phyloP scores from a whole-genome alignment of 2,113 vertebrate species.

The Glaucidium brasilianum region DNA sequence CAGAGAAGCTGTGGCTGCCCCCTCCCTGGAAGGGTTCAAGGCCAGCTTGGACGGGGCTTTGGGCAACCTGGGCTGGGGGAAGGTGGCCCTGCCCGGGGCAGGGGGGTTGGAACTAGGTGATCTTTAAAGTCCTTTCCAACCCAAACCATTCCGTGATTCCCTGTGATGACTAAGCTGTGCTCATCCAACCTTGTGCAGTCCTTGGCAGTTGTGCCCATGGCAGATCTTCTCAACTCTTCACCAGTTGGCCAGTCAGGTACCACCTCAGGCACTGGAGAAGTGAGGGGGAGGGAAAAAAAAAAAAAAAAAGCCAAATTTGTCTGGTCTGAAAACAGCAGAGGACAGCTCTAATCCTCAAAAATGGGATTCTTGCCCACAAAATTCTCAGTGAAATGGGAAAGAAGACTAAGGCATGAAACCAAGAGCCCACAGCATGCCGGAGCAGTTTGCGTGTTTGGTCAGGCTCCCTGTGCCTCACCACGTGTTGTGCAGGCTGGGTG shows the following conservation, averaged over 20 bases:
- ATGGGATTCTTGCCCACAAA: background rate
- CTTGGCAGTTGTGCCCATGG: background rate
- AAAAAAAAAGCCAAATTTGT: background rate
- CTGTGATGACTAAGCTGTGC: too few relatives aligned
- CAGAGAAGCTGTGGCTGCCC: background rate
- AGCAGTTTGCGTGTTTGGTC: background rate
- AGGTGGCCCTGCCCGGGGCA: background rate
- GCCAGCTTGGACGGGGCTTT: background rate
- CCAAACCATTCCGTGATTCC: background rate
- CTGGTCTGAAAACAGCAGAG: background rate
- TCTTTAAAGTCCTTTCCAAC: background rate
- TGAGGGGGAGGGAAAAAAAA: accelerated
- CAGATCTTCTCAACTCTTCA: background rate
- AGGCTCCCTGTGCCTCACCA: background rate
- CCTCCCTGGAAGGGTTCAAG: background rate
- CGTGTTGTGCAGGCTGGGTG: background rate
- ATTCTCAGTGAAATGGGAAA: accelerated
- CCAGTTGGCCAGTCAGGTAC: accelerated
- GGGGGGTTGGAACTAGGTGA: background rate
- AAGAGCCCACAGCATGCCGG: accelerated
- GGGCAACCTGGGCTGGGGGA: background rate
- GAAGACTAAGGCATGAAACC: accelerated
- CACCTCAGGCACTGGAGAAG: background rate
- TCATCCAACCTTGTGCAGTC: background rate
- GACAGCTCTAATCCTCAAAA: background rate